Percentiles rank a stretch among this genome's conserved stretches.
phyloP scores from a whole-genome alignment of 2,888 invertebrate genomes.

The Pseudolycoriella hygida region DNA sequence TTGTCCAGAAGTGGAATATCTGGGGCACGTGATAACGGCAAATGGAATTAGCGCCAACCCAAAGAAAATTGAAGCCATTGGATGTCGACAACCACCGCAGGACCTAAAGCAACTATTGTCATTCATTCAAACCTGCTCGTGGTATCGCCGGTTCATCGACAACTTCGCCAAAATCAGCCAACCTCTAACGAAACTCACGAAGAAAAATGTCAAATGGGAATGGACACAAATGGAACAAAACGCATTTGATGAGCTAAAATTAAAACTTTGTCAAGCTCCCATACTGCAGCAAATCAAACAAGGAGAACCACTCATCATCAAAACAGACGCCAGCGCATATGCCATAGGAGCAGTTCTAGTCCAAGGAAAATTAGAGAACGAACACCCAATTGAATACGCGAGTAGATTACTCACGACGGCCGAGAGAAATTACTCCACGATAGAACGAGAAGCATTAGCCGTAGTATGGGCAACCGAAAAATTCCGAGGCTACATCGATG shows the following conservation, averaged over 20 bases:
- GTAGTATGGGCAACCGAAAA: no score
- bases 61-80: constrained; percentile 12
- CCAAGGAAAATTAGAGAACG: constrained; percentile 12
- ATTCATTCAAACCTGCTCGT: constrained; percentile 11
- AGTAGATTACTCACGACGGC: not conserved
- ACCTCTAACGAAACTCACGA: constrained; percentile 16
- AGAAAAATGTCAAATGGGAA: no score
- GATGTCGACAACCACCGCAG: constrained; percentile 9
- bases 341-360: no score
- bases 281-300: not conserved
- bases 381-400: constrained; percentile 16
- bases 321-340: not conserved
- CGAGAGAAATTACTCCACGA: not conserved
- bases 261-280: not conserved
- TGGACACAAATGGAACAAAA: constrained; percentile 13
- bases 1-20: constrained; percentile 6
- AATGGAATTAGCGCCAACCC: constrained; percentile 12
- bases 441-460: no score
- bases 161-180: constrained; percentile 12
- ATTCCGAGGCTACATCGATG: no score
- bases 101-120: no score
- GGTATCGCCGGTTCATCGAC: constrained; percentile 11
- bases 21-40: constrained; percentile 10
- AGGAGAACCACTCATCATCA: not conserved
- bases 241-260: constrained; percentile 12